Percentiles rank a stretch among this genome's conserved stretches.
phyloP scores from a whole-genome alignment of 2,797 vertebrate species.

The Rhabdomys pumilio region DNA sequence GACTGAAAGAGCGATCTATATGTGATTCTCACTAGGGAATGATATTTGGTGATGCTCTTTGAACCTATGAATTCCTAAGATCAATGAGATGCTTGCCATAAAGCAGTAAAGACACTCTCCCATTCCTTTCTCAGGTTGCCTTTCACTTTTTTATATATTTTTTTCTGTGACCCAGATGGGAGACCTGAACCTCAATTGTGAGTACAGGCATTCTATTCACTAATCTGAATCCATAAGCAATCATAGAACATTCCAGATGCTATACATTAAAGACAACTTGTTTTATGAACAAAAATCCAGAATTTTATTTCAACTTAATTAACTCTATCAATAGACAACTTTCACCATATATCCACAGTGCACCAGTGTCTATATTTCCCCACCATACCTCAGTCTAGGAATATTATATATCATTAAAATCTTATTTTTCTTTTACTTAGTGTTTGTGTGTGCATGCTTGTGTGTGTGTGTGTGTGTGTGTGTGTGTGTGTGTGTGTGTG shows the following conservation, averaged over 20 bases:
- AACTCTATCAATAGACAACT: neutral
- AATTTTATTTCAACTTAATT: neutral
- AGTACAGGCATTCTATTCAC: neutral
- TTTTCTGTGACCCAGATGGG: neutral
- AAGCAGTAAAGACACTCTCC: neutral
- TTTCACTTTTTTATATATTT: neutral
- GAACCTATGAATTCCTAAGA: neutral
- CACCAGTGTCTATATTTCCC: neutral
- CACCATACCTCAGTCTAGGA: neutral
- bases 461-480: neutral
- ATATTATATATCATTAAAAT: neutral
- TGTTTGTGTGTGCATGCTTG: neutral
- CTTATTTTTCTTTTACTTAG: neutral
- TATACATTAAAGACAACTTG: neutral
- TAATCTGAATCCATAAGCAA: neutral
- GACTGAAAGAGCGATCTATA: neutral
- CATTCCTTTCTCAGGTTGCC: neutral
- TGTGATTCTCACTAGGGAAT: neutral
- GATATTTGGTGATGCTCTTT: neutral
- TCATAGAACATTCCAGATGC: neutral
- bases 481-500: neutral
- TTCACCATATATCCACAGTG: neutral
- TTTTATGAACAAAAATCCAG: neutral
- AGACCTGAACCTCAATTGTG: neutral
- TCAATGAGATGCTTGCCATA: neutral